Conservation (phyloP, 2,888 invertebrate genomes). For the Pristionchus exspectatus region DNA sequence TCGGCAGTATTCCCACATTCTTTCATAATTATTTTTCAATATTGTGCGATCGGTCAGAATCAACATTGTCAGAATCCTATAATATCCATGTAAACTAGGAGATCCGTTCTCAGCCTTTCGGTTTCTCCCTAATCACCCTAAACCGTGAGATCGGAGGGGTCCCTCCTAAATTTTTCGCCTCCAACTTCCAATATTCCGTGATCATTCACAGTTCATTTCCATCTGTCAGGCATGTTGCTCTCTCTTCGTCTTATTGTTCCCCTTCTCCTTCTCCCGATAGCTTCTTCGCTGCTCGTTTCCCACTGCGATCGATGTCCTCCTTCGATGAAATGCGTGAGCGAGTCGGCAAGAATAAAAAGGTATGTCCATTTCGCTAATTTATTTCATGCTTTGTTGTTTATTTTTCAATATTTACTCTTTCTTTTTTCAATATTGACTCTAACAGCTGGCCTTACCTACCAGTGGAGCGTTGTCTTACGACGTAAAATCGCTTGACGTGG, state of each 20-base stretch:
- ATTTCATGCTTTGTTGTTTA: not conserved
- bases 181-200: not conserved
- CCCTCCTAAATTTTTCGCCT: not conserved
- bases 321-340: not conserved
- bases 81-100: no score
- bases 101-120: no score
- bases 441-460: no score
- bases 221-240: not conserved
- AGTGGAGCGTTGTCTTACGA: no score
- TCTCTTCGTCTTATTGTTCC: not conserved
- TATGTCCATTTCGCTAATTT: not conserved
- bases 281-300: not conserved
- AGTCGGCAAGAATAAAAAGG: not conserved
- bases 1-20: no score
- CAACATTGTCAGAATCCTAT: no score
- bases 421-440: no score
- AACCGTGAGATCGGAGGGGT: no score
- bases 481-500: no score
- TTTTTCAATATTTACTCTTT: not conserved
- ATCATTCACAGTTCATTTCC: not conserved
- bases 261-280: not conserved
- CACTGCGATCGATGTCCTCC: not conserved
- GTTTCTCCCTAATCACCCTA: not conserved
- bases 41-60: no score
- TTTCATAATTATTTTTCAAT: no score